A percentile compares a stretch with the other conserved stretches of the same genome.
Conservation (phyloP, 2,888 invertebrate genomes). For the Chesias legatella region DNA sequence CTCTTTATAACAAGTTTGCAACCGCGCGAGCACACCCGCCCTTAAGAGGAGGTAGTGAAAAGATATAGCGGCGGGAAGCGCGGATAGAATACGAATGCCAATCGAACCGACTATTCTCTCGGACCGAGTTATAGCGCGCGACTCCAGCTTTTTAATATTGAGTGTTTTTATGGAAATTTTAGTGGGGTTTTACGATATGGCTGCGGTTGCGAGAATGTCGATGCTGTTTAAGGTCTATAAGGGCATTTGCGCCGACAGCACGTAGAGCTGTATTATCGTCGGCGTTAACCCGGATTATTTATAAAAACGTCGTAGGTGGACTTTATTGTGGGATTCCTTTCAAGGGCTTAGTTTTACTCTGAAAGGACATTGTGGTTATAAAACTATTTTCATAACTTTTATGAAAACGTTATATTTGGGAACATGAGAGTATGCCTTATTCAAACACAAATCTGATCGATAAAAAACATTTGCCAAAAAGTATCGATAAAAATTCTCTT, state of each 20-base stretch:
- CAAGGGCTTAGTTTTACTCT: background rate
- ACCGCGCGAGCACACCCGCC: constrained; percentile 48
- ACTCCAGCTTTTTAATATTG: constrained; percentile 65
- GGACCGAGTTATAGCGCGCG: constrained; percentile 56
- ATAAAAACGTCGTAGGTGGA: constrained; percentile 19
- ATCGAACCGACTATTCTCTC: constrained; percentile 39
- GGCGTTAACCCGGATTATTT: constrained; percentile 25
- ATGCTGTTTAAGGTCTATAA: constrained; percentile 37
- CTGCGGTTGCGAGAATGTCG: constrained; percentile 39
- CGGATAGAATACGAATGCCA: constrained; percentile 65
- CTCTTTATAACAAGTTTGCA: constrained; percentile 66
- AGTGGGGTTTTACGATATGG: constrained; percentile 47
- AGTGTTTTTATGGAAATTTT: constrained; percentile 57
- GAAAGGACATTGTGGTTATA: background rate
- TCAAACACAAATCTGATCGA: too few species aligned
- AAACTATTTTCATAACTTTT: background rate
- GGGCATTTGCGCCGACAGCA: constrained; percentile 28
- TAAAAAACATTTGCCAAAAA: constrained; percentile 1
- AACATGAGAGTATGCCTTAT: too few species aligned
- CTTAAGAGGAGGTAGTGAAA: constrained; percentile 68
- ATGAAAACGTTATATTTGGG: too few species aligned
- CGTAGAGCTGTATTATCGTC: constrained; percentile 25
- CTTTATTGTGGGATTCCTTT: constrained; percentile 9
- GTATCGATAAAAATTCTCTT: constrained; percentile 11
- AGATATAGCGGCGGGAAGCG: constrained; percentile 56